Evolutionary conservation across 2,888 invertebrate genomes (phyloP).

Genomic region (Pharmacophagus antenor): DNA sequence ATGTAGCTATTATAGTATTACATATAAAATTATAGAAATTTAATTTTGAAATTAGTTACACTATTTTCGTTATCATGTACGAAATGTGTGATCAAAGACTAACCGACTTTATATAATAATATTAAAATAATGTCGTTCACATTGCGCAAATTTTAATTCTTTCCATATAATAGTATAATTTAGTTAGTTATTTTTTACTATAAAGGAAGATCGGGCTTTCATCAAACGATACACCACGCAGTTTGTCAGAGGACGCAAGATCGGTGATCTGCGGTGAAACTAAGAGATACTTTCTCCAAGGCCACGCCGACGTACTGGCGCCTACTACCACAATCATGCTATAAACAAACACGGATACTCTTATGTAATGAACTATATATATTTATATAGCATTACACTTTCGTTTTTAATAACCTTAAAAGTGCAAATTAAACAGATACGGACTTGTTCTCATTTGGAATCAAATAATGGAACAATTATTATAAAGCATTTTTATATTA

Average conservation of each 20-base stretch:
- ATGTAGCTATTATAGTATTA: too few species aligned
- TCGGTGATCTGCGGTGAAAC: slow-evolving; percentile 55
- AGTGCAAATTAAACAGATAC: neutral
- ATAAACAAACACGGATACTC: slow-evolving; percentile 57
- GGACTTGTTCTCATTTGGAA: neutral
- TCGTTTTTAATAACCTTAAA: slow-evolving; percentile 34
- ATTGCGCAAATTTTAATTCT: neutral
- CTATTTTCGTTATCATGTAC: too few species aligned
- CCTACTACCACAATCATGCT: slow-evolving; percentile 39
- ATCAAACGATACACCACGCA: slow-evolving; percentile 33
- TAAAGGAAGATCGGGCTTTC: slow-evolving; percentile 37
- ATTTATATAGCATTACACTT: slow-evolving; percentile 39
- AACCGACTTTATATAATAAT: too few species aligned
- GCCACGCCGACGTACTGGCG: slow-evolving; percentile 56
- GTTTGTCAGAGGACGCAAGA: slow-evolving; percentile 32
- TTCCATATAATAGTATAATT: slow-evolving; percentile 1
- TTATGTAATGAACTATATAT: slow-evolving; percentile 59
- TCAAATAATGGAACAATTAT: neutral
- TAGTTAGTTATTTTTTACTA: slow-evolving; percentile 24
- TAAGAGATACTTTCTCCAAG: slow-evolving; percentile 69
- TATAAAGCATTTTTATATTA: too few species aligned
- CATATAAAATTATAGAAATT: too few species aligned
- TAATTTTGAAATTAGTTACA: too few species aligned
- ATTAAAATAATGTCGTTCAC: neutral
- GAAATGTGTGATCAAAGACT: too few species aligned